Percentiles rank a stretch among this genome's conserved stretches.
Conservation (phyloP, 2,797 vertebrate species). For the Lycodopsis pacificus region DNA sequence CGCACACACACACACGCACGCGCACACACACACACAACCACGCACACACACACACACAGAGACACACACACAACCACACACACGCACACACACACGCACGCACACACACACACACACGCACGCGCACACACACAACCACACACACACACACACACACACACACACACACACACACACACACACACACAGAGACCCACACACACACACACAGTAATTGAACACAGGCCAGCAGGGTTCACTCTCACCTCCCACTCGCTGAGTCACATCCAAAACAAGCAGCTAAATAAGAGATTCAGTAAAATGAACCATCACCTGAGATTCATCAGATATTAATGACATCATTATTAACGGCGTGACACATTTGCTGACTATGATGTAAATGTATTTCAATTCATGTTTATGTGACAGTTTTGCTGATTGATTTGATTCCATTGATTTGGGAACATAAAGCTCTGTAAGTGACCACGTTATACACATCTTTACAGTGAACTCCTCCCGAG, state of each 20-base stretch:
- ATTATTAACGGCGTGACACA: neutral
- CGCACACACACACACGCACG: conserved; percentile 31
- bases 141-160: too few relatives aligned
- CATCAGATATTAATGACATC: neutral
- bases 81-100: too few relatives aligned
- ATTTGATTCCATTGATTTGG: too few relatives aligned
- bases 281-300: neutral
- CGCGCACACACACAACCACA: conserved; percentile 37
- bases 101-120: conserved; percentile 33
- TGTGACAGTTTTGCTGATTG: neutral
- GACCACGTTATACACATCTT: neutral
- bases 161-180: too few relatives aligned
- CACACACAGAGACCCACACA: too few relatives aligned
- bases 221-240: conserved; percentile 20
- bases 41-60: conserved; percentile 26
- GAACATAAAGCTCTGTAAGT: neutral
- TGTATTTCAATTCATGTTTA: neutral
- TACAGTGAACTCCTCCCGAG: neutral
- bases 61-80: neutral
- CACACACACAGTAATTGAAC: conserved; percentile 29
- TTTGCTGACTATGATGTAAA: neutral
- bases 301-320: neutral
- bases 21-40: conserved; percentile 19
- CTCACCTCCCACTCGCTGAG: too few relatives aligned
- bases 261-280: conserved; percentile 5